phyloP scores from a whole-genome alignment of 2,888 invertebrate species.

The Thera obeliscata region DNA sequence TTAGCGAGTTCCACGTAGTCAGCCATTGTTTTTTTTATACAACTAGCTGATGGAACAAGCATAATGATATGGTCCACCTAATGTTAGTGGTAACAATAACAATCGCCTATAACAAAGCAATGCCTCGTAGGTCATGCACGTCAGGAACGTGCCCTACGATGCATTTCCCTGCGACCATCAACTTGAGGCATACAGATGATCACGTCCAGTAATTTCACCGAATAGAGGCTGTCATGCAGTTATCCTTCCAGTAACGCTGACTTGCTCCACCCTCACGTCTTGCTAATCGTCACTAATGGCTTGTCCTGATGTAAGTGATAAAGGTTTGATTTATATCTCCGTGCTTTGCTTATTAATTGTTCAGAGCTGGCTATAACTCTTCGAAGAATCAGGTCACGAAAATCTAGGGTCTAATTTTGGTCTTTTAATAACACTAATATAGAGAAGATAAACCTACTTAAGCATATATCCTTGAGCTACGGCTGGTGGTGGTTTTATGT shows the following conservation, averaged over 20 bases:
- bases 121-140: no score
- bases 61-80: no score
- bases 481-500: background rate
- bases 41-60: no score
- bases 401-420: conserved; percentile 25
- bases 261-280: conserved; percentile 36
- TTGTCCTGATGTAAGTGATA: conserved; percentile 30
- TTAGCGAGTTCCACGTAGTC: background rate
- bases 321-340: conserved; percentile 21
- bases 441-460: no score
- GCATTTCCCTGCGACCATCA: no score
- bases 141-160: no score
- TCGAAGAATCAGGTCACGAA: conserved; percentile 31
- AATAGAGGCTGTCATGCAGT: conserved; percentile 8
- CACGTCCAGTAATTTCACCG: background rate
- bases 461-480: no score
- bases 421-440: background rate
- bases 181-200: no score
- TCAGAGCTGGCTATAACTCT: conserved; percentile 37
- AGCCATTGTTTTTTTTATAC: background rate
- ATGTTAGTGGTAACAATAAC: no score
- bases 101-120: no score
- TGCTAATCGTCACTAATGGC: conserved; percentile 42
- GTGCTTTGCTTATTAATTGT: conserved; percentile 35
- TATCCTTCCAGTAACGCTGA: conserved; percentile 36